Evolutionary conservation across 2,888 invertebrate species (phyloP).

Genomic region (Tenthredo mesomela): DNA sequence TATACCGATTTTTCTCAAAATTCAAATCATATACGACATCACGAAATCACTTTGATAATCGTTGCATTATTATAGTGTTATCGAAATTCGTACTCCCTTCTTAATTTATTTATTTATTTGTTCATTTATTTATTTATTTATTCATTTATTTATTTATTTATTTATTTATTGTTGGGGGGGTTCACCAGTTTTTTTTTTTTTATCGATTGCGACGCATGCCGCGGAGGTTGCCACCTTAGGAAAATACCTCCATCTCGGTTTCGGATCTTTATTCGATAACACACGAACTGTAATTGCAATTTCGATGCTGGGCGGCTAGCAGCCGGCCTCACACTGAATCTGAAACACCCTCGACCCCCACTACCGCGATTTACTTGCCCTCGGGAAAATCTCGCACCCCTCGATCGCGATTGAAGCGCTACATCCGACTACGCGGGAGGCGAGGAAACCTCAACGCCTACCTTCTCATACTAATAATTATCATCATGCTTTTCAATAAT

Average conservation of each 20-base stretch:
- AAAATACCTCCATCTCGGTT: constrained; percentile 51
- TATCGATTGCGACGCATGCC: constrained; percentile 68
- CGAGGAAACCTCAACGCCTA: constrained; percentile 34
- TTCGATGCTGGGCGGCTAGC: constrained; percentile 75
- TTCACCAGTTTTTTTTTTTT: constrained; percentile 62
- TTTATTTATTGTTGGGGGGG: constrained; percentile 29
- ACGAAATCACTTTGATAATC: constrained; percentile 10
- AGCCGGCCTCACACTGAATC: constrained; percentile 76
- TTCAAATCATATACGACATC: background rate
- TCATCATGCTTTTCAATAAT: background rate
- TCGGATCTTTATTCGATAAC: constrained; percentile 55
- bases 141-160: constrained; percentile 1
- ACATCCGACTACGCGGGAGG: constrained; percentile 48
- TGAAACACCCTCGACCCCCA: constrained; percentile 60
- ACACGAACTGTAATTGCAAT: constrained; percentile 66
- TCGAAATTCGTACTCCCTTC: background rate
- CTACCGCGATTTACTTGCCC: constrained; percentile 58
- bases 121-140: background rate
- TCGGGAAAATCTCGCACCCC: constrained; percentile 53
- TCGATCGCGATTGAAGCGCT: constrained; percentile 43
- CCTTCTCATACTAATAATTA: background rate
- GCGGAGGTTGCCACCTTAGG: constrained; percentile 56
- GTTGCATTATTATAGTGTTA: background rate
- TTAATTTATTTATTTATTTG: background rate
- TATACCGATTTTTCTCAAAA: background rate